Evolutionary conservation across 2,888 invertebrate genomes (phyloP).

Genomic region (Hylaea fasciaria): DNA sequence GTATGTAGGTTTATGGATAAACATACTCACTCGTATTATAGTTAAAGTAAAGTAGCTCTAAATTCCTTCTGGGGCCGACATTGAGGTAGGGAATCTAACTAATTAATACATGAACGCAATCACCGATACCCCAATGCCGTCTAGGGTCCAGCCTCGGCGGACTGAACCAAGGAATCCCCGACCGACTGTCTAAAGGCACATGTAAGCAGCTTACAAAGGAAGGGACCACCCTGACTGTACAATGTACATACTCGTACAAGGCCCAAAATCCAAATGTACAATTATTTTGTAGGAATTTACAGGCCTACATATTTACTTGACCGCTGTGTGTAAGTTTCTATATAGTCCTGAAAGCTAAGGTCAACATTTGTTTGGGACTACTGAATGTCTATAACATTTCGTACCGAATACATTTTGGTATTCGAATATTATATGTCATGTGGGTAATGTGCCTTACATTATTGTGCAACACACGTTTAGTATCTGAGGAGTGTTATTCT

Average conservation of each 20-base stretch:
- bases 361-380: not conserved
- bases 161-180: conserved; percentile 11
- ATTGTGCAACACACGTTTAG: too few relatives aligned
- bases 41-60: too few relatives aligned
- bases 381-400: too few relatives aligned
- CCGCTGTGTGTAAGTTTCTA: conserved; percentile 4
- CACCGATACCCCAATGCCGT: not conserved
- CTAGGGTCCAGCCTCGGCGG: not conserved
- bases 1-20: too few relatives aligned
- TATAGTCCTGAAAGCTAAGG: not conserved
- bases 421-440: too few relatives aligned
- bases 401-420: too few relatives aligned
- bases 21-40: too few relatives aligned
- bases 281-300: too few relatives aligned
- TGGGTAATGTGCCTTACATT: too few relatives aligned
- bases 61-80: too few relatives aligned
- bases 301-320: conserved; percentile 9
- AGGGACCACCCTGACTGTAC: conserved; percentile 17
- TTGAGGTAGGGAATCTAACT: not conserved
- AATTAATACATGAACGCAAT: conserved; percentile 5
- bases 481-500: too few relatives aligned
- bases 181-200: conserved; percentile 2
- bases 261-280: conserved; percentile 1
- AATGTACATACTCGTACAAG: too few relatives aligned
- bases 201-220: conserved; percentile 31